Evolutionary conservation across 2,113 vertebrate genomes (phyloP), one percentile per base, ranked within the genome.

Genomic region (Chionodraco myersi): DNA sequence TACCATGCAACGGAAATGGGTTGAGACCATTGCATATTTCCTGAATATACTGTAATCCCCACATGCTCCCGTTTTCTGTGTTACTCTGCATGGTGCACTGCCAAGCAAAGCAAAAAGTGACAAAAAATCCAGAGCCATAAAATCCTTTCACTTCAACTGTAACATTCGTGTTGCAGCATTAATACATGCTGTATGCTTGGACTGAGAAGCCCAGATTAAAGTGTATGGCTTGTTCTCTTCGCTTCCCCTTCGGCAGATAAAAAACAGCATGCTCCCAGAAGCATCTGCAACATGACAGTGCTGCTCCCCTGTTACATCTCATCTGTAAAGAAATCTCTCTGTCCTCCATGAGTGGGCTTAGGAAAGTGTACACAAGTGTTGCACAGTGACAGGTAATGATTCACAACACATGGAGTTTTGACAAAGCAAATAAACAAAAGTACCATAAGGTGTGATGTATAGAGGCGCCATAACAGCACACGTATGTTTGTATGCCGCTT

Each of bases 311-410:
- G 86, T 86, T 89, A 74, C 85, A 90, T 86, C 81, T 84, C 90
- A 90, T 91, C 84, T 90, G 88, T 85, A 88, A 88, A 88, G 70
- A 90, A 92, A 86, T 86, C 86, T 83, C 87, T 86, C 80, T 87
- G 89, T 91, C 89, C 88, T 82, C 79, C 79, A 78, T 88, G 88
- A 89, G 88, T 82, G 87, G 82, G 81, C 73, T 72, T 89, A 85
- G 79, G 81, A 75, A 82, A 86, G 88, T 91, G 84, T 91, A 89
- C 91, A 92, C 89, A 90, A 84, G 74, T 56, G 53, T 44, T 5
- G 62, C 56, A 45, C 57, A 2, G 65, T 86, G 90, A 87, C 91
- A 90, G 89, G 90, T 88, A 89, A 87, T 86, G 82, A 88, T 87
- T 91, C 89, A 89, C 83, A 67, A 72, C 26, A 70, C 62, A 44